Base-by-base conservation (phyloP, 2,113 vertebrate genomes). In the Megaleporinus macrocephalus region DNA sequence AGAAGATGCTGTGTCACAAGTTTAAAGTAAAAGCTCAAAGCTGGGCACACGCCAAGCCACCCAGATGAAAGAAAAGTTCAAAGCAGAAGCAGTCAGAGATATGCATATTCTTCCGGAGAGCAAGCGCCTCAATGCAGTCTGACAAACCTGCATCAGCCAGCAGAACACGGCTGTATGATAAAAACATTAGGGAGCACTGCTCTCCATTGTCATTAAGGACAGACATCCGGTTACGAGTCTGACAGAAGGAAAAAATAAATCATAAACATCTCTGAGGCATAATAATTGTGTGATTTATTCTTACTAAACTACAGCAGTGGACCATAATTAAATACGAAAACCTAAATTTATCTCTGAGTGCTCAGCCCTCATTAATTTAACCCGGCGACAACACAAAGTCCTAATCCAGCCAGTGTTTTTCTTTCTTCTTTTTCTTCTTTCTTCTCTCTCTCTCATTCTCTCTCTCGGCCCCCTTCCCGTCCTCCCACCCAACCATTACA, bases 251-350 rank as follows among this genome's bases (percentile, higher is more conserved):
- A 85, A 86, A 88, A 82, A 73, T 55, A 81, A 82, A 79, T 66
- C 61, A 80, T 77, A 86, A 84, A 81, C 78, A 95, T 93, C 93
- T 92, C 89, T 89, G 94, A 93, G 94, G 95, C 93, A 94, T 95
- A 96, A 96, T 95, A 96, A 97, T 95, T 92, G 93, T 95, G 93
- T 93, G 94, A 96, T 97, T 97, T 96, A 97, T 97, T 93, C 94
- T 92, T 90, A 93, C 91, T 95, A 94, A 96, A 96, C 94, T 91
- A 93, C 92, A 91, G 91, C 93, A 90, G 94, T 94, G 93, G 89
- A 90, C 94, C 95, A 94, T 97, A 97, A 98, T 98, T 97, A 98
- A 97, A 97, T 96, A 96, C 96, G 95, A 97, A 97, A 97, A 96
- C 94, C 95, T 94, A 95, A 96, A 98, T 97, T 95, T 96, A 96